phyloP scores from a whole-genome alignment of 2,888 invertebrate genomes.

The Polia nebulosa region DNA sequence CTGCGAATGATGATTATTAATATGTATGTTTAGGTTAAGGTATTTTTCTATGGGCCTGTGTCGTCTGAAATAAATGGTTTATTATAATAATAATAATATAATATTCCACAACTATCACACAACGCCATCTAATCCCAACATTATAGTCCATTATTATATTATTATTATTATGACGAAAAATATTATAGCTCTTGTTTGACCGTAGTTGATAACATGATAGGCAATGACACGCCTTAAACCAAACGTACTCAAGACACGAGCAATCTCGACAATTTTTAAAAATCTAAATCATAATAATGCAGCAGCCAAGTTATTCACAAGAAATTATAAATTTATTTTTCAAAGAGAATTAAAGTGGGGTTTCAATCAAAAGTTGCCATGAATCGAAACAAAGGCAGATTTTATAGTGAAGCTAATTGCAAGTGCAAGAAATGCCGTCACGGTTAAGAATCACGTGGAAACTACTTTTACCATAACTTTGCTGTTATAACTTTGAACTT shows the following conservation, averaged over 20 bases:
- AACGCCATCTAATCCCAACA: too few species aligned
- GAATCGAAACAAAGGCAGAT: slow-evolving; percentile 14
- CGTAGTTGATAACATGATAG: background rate
- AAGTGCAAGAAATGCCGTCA: slow-evolving; percentile 20
- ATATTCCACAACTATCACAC: too few species aligned
- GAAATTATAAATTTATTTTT: background rate
- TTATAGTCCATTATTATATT: too few species aligned
- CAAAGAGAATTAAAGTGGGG: slow-evolving; percentile 1
- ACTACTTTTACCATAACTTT: slow-evolving; percentile 8
- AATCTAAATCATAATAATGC: background rate
- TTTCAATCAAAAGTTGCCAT: slow-evolving; percentile 18
- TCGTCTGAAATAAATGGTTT: too few species aligned
- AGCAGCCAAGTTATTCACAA: background rate
- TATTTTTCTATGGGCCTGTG: too few species aligned
- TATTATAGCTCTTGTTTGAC: background rate
- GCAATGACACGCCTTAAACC: background rate
- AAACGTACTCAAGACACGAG: background rate
- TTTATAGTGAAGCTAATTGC: slow-evolving; percentile 44
- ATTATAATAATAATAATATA: too few species aligned
- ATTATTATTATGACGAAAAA: too few species aligned
- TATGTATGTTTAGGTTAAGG: too few species aligned
- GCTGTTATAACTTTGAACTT: slow-evolving; percentile 38
- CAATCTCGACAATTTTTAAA: background rate
- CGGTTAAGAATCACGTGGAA: slow-evolving; percentile 26
- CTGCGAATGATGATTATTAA: too few species aligned